These are phyloP conservation scores for Cordylochernes scorpioides DNA, from an alignment of 2,888 invertebrate species.

Conservation along the genomic window DNA sequence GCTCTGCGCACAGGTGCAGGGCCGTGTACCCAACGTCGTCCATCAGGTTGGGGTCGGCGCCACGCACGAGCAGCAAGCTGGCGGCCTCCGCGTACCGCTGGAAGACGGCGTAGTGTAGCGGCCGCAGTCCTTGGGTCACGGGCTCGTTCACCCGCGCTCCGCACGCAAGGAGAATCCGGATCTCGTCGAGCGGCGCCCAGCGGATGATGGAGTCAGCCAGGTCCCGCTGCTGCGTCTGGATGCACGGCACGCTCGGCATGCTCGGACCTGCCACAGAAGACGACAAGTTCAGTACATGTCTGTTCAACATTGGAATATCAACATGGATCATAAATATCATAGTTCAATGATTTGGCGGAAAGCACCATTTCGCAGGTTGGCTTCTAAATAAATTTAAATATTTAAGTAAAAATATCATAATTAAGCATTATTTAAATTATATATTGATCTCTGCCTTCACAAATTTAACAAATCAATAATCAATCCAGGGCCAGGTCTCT, in stretches of 20 bases:
- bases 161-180: slow-evolving; percentile 54
- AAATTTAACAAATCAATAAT: too few relatives aligned
- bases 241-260: slow-evolving; percentile 15
- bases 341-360: too few relatives aligned
- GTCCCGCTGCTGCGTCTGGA: slow-evolving; percentile 37
- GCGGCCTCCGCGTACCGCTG: slow-evolving; percentile 47
- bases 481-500: too few relatives aligned
- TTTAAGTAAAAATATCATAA: too few relatives aligned
- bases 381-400: too few relatives aligned
- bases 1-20: slow-evolving; percentile 50
- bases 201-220: slow-evolving; percentile 67
- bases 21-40: slow-evolving; percentile 78
- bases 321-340: too few relatives aligned
- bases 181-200: slow-evolving; percentile 58
- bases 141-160: slow-evolving; percentile 34
- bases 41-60: slow-evolving; percentile 48
- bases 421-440: too few relatives aligned
- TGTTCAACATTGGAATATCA: too few relatives aligned
- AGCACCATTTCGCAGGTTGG: too few relatives aligned
- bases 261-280: too few relatives aligned
- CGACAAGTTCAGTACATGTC: too few relatives aligned
- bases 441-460: too few relatives aligned
- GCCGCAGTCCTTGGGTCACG: slow-evolving; percentile 37
- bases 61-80: slow-evolving; percentile 45
- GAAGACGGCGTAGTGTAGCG: slow-evolving; percentile 75